phyloP scores from a whole-genome alignment of 2,888 invertebrate species.

The Dendrolimus houi region DNA sequence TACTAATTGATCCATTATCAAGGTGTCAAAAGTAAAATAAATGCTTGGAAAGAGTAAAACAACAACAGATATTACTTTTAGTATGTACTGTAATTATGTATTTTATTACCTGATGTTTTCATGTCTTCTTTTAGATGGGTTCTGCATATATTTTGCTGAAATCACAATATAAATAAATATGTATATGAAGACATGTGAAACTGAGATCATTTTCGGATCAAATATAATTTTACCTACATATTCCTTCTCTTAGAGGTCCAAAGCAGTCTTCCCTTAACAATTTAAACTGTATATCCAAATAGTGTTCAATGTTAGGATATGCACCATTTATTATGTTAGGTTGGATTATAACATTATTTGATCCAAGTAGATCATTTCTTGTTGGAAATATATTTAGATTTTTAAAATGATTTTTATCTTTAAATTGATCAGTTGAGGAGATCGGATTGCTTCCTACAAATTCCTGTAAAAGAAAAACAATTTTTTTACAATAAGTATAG shows the following conservation, averaged over 20 bases:
- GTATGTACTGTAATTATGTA: too few relatives aligned
- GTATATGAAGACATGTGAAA: too few relatives aligned
- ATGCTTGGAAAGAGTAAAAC: too few relatives aligned
- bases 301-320: slow-evolving; percentile 81
- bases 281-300: slow-evolving; percentile 87
- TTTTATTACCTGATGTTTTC: slow-evolving; percentile 57
- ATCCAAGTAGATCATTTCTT: slow-evolving; percentile 69
- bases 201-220: neutral
- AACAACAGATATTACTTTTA: too few relatives aligned
- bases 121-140: slow-evolving; percentile 51
- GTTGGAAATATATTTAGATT: slow-evolving; percentile 60
- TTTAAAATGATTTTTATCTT: slow-evolving; percentile 35
- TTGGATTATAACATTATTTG: slow-evolving; percentile 45
- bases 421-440: neutral
- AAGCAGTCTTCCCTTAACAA: slow-evolving; percentile 88
- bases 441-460: too few relatives aligned
- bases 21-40: too few relatives aligned
- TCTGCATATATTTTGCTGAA: slow-evolving; percentile 66
- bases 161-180: slow-evolving; percentile 4
- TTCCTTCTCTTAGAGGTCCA: slow-evolving; percentile 81
- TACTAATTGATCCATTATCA: too few relatives aligned
- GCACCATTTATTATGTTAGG: slow-evolving; percentile 78
- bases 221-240: slow-evolving; percentile 55
- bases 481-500: too few relatives aligned
- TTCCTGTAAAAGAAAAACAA: too few relatives aligned